These are phyloP conservation scores for Ephydatia muelleri DNA, from an alignment of 37 sponge, comb jelly and placozoan genomes.

Conservation along the genomic window DNA sequence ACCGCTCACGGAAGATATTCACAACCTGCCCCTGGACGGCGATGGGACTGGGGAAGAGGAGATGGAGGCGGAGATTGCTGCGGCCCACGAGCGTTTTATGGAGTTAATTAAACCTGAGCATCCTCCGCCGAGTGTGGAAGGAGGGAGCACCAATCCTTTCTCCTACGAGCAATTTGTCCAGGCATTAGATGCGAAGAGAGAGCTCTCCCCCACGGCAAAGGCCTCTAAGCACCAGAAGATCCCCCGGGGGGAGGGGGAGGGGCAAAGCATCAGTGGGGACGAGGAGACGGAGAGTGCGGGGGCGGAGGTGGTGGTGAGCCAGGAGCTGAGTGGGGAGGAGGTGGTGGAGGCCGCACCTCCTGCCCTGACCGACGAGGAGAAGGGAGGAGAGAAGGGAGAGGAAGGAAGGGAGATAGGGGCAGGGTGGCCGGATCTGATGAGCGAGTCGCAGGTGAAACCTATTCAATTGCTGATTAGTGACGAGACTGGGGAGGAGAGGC, in stretches of 20 bases:
- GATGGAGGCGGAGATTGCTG: background rate
- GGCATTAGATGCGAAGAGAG: background rate
- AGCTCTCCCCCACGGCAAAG: background rate
- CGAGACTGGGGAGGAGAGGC: background rate
- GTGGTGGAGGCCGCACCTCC: background rate
- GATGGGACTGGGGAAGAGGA: background rate
- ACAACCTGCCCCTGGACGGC: background rate
- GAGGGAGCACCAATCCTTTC: background rate
- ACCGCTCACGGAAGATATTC: background rate
- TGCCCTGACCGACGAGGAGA: background rate
- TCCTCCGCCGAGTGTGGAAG: background rate
- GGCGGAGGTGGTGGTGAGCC: constrained; percentile 4
- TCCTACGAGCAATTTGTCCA: background rate
- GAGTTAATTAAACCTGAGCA: background rate
- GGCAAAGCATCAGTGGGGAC: background rate
- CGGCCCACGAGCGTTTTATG: background rate
- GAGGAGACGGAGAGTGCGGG: constrained; percentile 10
- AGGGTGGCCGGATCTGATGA: background rate
- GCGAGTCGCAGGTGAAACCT: background rate
- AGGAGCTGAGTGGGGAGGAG: constrained; percentile 7
- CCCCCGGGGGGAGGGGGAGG: background rate
- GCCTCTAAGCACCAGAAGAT: background rate
- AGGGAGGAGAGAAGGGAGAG: background rate
- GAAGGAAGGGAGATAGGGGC: background rate
- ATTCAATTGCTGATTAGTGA: background rate